Conservation (phyloP, 2,797 vertebrate species). For the Galaxias olidus region DNA sequence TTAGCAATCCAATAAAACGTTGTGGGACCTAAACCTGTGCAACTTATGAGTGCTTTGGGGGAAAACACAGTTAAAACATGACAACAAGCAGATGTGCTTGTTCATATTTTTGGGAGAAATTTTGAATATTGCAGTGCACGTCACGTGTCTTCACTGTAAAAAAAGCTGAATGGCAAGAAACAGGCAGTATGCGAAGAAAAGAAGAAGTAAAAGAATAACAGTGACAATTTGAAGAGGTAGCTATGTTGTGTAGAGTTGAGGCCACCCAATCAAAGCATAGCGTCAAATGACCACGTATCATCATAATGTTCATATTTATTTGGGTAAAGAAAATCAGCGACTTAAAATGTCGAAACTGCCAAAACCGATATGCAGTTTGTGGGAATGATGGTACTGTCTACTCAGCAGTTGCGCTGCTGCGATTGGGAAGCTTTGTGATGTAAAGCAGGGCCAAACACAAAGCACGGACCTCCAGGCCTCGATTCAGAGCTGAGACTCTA, state of each 20-base stretch:
- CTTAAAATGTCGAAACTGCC: too few relatives aligned
- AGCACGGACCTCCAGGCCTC: too few relatives aligned
- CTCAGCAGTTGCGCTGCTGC: too few relatives aligned
- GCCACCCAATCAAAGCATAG: constrained; percentile 58
- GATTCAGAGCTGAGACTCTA: too few relatives aligned
- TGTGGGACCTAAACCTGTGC: too few relatives aligned
- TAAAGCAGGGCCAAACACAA: too few relatives aligned
- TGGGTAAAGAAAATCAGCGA: too few relatives aligned
- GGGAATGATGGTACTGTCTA: too few relatives aligned
- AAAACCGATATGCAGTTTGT: too few relatives aligned
- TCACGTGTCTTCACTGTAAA: constrained; percentile 26
- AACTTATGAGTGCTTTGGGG: constrained; percentile 34
- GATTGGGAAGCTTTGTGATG: too few relatives aligned
- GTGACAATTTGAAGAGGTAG: constrained; percentile 23
- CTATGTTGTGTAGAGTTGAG: constrained; percentile 34
- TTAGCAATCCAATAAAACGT: neutral
- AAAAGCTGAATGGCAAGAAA: constrained; percentile 39
- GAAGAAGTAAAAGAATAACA: constrained; percentile 20
- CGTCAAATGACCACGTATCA: too few relatives aligned
- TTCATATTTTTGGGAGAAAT: constrained; percentile 64
- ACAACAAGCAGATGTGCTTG: constrained; percentile 57
- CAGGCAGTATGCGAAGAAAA: constrained; percentile 8
- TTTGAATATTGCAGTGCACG: constrained; percentile 29
- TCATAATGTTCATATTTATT: too few relatives aligned
- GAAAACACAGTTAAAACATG: constrained; percentile 77